Evolutionary conservation across 1,140 invertebrate species (phyloP), one percentile per base, ranked within the genome.

Genomic region (Neuroterus valhalla): DNA sequence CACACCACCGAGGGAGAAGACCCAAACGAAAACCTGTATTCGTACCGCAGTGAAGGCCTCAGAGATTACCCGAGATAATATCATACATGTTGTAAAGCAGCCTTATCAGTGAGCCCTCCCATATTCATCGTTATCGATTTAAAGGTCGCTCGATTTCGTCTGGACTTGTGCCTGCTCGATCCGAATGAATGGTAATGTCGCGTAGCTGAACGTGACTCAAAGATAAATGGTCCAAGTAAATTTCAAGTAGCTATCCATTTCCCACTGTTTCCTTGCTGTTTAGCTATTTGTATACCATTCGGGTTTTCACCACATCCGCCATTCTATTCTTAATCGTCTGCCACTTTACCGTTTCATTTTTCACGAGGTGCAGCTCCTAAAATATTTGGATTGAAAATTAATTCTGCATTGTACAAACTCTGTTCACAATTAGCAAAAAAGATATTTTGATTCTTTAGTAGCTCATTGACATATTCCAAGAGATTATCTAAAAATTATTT

Each of bases 61-160:
- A 46, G 48, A 80, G 79, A 85, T 86, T 84, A 84, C 75, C 81
- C 77, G 70, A 83, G 82, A 83, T 83, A 83, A 80, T 80, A 82
- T 82, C 76, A 62, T 77, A 75, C 83, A 82, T 70, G 78, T 74
- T 83, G 80, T 82, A 80, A 85, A 79, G 69, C 80, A 71, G 78
- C 50, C 72, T 82, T 84, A 85, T 85, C 83, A 72, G 50, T 23
- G 50, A 48, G 71, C 72, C 75, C 78, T 78, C 68, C 52, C 70
- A 45, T 71, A 77, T 77, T 78, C 73, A 82, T 82, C 75, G 76
- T 81, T 81, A 81, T 78, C 79, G 77, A 79, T 76, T 70, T 31
- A 6, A 75, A 71, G 75, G 77, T 67, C 11, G 45, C 42, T 10
- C 43, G 43, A 73, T 75, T 79, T 72, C 75, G 72, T 80, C 77